A percentile compares a stretch with the other conserved stretches of the same genome.
phyloP scores from a whole-genome alignment of 2,113 vertebrate genomes.

The Suricata suricatta region DNA sequence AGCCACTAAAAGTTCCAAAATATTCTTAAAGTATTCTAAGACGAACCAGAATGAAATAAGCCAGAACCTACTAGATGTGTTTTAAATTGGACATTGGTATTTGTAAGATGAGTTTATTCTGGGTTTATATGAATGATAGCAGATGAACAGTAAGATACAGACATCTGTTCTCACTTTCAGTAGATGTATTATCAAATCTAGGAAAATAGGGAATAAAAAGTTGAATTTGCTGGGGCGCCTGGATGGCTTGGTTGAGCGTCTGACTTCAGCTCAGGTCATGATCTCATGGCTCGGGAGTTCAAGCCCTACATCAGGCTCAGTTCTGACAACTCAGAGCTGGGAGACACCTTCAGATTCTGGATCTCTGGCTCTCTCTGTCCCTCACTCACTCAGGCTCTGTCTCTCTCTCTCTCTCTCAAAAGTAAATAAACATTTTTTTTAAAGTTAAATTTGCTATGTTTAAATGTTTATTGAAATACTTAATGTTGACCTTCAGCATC shows the following conservation, averaged over 20 bases:
- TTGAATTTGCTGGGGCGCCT: not conserved
- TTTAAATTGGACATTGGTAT: not conserved
- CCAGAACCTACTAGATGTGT: not conserved
- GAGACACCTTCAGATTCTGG: too few relatives aligned
- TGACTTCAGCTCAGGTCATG: too few relatives aligned
- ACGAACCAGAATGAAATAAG: not conserved
- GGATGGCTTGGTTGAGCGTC: too few relatives aligned
- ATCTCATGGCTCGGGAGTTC: too few relatives aligned
- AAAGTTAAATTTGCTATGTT: not conserved
- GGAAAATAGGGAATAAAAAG: not conserved
- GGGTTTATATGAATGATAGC: not conserved
- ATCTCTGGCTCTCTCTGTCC: too few relatives aligned
- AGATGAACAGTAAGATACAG: not conserved
- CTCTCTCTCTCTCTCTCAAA: not conserved
- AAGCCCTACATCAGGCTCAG: too few relatives aligned
- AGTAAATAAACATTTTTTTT: not conserved
- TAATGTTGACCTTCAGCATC: not conserved
- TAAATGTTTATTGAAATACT: not conserved
- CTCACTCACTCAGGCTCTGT: too few relatives aligned
- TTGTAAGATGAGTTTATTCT: not conserved
- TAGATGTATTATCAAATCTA: not conserved
- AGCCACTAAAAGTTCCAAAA: not conserved
- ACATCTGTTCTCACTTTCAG: not conserved
- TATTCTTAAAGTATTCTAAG: not conserved
- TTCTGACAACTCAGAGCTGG: too few relatives aligned